phyloP scores from a whole-genome alignment of 2,888 invertebrate genomes.

The Nowickia ferox region DNA sequence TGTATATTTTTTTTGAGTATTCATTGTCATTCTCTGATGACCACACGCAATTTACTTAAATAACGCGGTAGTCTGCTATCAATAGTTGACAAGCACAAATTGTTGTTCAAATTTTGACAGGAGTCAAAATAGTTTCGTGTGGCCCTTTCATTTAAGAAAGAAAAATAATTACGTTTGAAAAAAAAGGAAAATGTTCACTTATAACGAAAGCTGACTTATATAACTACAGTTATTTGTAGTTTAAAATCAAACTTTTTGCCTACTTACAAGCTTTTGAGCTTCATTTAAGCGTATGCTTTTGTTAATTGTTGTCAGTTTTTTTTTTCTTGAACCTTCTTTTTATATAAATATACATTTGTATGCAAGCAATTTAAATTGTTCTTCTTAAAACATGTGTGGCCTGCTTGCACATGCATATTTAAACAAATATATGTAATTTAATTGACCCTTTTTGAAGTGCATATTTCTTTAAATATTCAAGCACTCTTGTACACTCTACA shows the following conservation, averaged over 20 bases:
- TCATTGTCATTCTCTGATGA: too few relatives aligned
- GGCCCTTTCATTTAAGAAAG: too few relatives aligned
- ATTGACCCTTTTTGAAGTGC: constrained; percentile 58
- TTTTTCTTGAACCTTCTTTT: constrained; percentile 33
- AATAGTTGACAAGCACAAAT: too few relatives aligned
- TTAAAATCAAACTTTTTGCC: not conserved
- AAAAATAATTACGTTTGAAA: too few relatives aligned
- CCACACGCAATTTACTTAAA: too few relatives aligned
- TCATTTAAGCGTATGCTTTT: constrained; percentile 1
- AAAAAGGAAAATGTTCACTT: too few relatives aligned
- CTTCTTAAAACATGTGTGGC: not conserved
- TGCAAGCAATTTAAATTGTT: not conserved
- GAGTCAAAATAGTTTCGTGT: too few relatives aligned
- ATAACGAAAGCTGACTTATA: too few relatives aligned
- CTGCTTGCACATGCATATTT: not conserved
- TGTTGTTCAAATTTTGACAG: too few relatives aligned
- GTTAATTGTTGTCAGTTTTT: not conserved
- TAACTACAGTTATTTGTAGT: not conserved
- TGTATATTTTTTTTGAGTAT: too few relatives aligned
- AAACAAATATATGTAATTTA: constrained; percentile 22
- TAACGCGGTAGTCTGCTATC: too few relatives aligned
- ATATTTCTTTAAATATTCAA: not conserved
- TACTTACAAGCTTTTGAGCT: not conserved
- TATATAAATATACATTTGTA: not conserved
- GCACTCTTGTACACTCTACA: not conserved